phyloP scores from a whole-genome alignment of 1,140 invertebrate genomes.

The Oryzaephilus surinamensis region DNA sequence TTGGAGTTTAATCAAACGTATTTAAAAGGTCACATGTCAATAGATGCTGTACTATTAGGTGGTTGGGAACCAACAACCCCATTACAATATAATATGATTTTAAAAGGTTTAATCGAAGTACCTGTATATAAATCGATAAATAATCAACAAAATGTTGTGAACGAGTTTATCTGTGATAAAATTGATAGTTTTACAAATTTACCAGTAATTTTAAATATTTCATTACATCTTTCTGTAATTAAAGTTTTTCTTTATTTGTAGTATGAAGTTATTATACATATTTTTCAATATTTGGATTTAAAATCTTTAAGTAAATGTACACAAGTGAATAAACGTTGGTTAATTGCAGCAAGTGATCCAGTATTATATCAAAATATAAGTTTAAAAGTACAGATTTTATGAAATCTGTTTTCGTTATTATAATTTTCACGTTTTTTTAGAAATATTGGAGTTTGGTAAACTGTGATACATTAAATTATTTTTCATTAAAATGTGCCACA shows the following conservation, averaged over 20 bases:
- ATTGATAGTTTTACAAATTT: slow-evolving; percentile 32
- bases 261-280: slow-evolving; percentile 51
- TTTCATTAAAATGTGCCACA: slow-evolving; percentile 50
- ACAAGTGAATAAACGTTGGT: slow-evolving; percentile 63
- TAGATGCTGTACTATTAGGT: slow-evolving; percentile 72
- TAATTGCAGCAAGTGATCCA: slow-evolving; percentile 61
- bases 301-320: slow-evolving; percentile 63
- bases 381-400: slow-evolving; percentile 62
- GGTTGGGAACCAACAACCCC: slow-evolving; percentile 35
- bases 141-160: slow-evolving; percentile 3
- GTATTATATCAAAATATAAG: slow-evolving; percentile 69
- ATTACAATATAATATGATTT: slow-evolving; percentile 20
- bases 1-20: slow-evolving; percentile 76
- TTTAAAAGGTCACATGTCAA: slow-evolving; percentile 77
- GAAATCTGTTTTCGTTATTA: slow-evolving; percentile 32
- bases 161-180: slow-evolving; percentile 1
- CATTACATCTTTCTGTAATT: neutral
- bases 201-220: slow-evolving; percentile 31
- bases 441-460: slow-evolving; percentile 45
- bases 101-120: slow-evolving; percentile 12
- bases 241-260: slow-evolving; percentile 11
- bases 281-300: slow-evolving; percentile 69
- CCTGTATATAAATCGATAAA: neutral
- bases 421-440: slow-evolving; percentile 24
- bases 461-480: slow-evolving; percentile 37